Conservation (phyloP, 2,888 invertebrate species). For the Meiosimyza decipiens region DNA sequence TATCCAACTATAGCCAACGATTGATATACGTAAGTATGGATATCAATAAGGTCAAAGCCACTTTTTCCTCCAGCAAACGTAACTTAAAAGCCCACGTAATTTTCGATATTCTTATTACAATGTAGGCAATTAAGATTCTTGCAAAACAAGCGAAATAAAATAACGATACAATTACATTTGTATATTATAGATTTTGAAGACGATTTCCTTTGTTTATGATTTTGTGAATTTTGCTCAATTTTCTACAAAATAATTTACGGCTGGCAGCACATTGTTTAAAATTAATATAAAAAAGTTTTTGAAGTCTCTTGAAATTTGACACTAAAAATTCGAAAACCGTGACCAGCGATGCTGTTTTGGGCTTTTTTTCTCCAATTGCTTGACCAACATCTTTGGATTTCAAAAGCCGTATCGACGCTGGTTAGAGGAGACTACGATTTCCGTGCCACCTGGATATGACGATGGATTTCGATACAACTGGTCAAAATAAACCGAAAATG, state of each 20-base stretch:
- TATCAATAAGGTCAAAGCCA: not conserved
- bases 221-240: not conserved
- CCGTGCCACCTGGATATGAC: too few relatives aligned
- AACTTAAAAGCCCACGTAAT: not conserved
- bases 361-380: too few relatives aligned
- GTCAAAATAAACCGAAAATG: too few relatives aligned
- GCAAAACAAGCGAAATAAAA: not conserved
- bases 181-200: not conserved
- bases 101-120: not conserved
- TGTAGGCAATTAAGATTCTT: constrained; percentile 12
- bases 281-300: too few relatives aligned
- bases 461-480: too few relatives aligned
- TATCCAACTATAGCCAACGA: too few relatives aligned
- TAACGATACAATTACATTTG: not conserved
- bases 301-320: not conserved
- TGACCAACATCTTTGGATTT: too few relatives aligned
- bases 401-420: too few relatives aligned
- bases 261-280: not conserved
- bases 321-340: not conserved
- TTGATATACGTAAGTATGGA: too few relatives aligned
- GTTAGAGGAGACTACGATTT: too few relatives aligned
- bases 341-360: too few relatives aligned
- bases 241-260: not conserved
- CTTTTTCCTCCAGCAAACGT: not conserved
- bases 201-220: not conserved